Evolutionary conservation across 2,888 invertebrate genomes (phyloP), one percentile per base, ranked within the genome.

Genomic region (Sphecodes monilicornis): DNA sequence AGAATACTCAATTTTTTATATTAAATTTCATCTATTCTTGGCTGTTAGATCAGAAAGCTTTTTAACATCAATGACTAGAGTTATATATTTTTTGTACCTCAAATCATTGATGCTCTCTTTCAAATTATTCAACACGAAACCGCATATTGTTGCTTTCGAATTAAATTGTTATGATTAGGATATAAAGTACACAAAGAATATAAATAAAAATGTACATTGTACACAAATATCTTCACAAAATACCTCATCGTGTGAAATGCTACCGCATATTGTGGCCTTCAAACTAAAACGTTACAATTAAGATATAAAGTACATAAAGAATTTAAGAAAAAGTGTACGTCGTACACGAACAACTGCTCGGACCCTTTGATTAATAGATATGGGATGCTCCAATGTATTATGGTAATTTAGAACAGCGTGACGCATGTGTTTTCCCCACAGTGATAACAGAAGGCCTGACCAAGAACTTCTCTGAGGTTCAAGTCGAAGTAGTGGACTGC

Each of bases 401-500:
- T 60, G 60, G 2, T 18, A 60, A 29, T 60, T 32, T 60, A 29
- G 36, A 69, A 71, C 18, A 46, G 36, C 41, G n/a, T 74, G n/a
- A 54, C 60, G n/a, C 43, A 4, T 54, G 46, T 78, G 54, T 60
- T 64, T 66, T 66, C 41, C 39, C 85, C 95, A 13, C 68, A 98
- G 98, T 98, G 82, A 94, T 99, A 85, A 95, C 96, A 76, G 95
- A 95, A 85, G 97, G 97, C 0, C 95, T 99, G 82, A 94, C 93
- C 43, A 95, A 95, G 71, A 97, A 97, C 90, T 99, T 98, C 95
- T 96, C 95, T 84, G 95, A 96, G 77, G 97, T 97, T 41, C 93
- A 94, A 50, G 98, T 98, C 3, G 96, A 97, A 70, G 96, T 98
- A n/a, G 97, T 97, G 18, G 97, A 97, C 57, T 97, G 98, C 93